These are phyloP conservation scores for Halictus rubicundus DNA, from an alignment of 1,140 invertebrate species.

Conservation along the genomic window DNA sequence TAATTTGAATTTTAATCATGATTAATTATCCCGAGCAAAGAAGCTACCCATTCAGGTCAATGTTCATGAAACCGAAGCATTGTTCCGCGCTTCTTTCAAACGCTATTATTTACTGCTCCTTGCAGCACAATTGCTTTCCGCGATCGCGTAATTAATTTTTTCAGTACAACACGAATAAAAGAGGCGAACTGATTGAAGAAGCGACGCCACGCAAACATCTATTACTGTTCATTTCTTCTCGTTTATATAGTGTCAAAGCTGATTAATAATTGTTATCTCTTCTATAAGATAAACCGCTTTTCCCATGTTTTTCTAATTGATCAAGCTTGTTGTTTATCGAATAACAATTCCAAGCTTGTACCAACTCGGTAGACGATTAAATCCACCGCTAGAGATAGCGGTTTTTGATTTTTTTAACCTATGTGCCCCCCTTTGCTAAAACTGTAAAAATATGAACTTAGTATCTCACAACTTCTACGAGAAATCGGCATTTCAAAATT, in stretches of 20 bases:
- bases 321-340: too few species aligned
- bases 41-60: neutral
- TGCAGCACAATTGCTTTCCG: neutral
- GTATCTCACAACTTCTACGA: too few species aligned
- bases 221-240: neutral
- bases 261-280: too few species aligned
- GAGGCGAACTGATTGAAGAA: neutral
- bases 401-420: too few species aligned
- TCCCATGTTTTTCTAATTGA: too few species aligned
- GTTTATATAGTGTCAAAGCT: neutral
- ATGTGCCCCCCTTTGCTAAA: too few species aligned
- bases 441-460: too few species aligned
- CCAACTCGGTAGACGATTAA: too few species aligned
- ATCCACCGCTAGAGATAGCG: too few species aligned
- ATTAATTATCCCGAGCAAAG: neutral
- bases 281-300: too few species aligned
- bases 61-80: slow-evolving; percentile 6
- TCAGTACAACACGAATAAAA: neutral
- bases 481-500: too few species aligned
- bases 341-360: too few species aligned
- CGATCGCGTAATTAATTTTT: slow-evolving; percentile 20
- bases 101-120: slow-evolving; percentile 6
- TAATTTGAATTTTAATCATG: slow-evolving; percentile 2
- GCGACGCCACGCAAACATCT: neutral
- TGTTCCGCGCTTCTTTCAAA: slow-evolving; percentile 4